Conservation (phyloP, 2,888 invertebrate genomes). For the Drosophila villosipedis region DNA sequence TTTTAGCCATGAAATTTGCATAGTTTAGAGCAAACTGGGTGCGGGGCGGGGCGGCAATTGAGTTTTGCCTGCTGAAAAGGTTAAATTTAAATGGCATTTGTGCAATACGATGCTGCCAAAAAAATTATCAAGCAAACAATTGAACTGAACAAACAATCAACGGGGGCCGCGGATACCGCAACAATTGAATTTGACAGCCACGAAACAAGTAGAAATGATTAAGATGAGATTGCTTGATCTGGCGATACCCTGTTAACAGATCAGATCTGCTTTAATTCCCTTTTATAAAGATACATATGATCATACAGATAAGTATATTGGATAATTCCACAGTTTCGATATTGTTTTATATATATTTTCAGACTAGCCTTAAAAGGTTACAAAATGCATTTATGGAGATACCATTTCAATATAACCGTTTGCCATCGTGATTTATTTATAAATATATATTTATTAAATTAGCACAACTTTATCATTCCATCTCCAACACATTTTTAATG, state of each 20-base stretch:
- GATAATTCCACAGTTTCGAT: background rate
- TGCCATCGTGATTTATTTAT: background rate
- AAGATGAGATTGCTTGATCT: background rate
- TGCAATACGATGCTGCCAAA: constrained; percentile 70
- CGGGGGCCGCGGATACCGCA: constrained; percentile 38
- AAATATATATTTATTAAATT: background rate
- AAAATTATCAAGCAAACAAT: constrained; percentile 62
- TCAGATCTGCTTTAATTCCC: background rate
- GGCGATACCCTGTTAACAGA: constrained; percentile 23
- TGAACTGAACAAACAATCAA: constrained; percentile 63
- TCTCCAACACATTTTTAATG: background rate
- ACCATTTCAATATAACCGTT: background rate
- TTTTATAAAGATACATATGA: background rate
- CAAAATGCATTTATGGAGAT: background rate
- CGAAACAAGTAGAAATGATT: constrained; percentile 11
- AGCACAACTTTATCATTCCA: background rate
- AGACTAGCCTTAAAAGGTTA: background rate
- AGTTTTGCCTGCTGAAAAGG: constrained; percentile 60
- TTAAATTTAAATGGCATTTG: constrained; percentile 79
- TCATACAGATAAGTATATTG: fast-evolving
- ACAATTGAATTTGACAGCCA: constrained; percentile 50
- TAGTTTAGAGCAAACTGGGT: constrained; percentile 39
- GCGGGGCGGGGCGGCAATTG: constrained; percentile 41
- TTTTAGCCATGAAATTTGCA: constrained; percentile 77
- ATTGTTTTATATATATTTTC: background rate